These are phyloP conservation scores for Melolontha melolontha DNA, from an alignment of 2,888 invertebrate species.

Conservation along the genomic window DNA sequence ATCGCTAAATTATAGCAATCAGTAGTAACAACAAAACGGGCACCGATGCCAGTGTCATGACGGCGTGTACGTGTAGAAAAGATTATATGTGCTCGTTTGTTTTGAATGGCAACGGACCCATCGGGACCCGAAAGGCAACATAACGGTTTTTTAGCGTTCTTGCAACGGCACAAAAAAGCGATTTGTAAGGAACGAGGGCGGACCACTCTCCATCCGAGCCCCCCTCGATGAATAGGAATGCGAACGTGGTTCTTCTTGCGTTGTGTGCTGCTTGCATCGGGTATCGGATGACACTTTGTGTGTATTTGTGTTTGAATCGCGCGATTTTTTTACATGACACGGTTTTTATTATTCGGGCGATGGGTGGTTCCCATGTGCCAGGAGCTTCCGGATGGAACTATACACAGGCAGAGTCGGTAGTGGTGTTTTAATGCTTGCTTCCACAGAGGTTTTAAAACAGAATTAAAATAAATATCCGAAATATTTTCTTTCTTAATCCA, in stretches of 20 bases:
- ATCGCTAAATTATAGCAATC: slow-evolving; percentile 64
- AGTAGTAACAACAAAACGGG: slow-evolving; percentile 39
- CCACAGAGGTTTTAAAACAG: no score
- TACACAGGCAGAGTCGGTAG: slow-evolving; percentile 39
- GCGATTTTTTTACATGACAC: slow-evolving; percentile 59
- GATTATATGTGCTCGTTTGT: slow-evolving; percentile 57
- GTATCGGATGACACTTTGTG: slow-evolving; percentile 62
- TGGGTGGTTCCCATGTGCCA: slow-evolving; percentile 58
- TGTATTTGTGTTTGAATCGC: slow-evolving; percentile 48
- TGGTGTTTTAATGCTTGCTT: slow-evolving; percentile 25
- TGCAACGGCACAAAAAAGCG: slow-evolving; percentile 56
- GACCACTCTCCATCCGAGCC: slow-evolving; percentile 47
- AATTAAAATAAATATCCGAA: no score
- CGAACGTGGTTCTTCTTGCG: slow-evolving; percentile 53
- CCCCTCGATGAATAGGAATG: slow-evolving; percentile 52
- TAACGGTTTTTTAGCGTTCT: slow-evolving; percentile 59
- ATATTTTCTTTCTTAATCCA: no score
- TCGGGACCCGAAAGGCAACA: slow-evolving; percentile 54
- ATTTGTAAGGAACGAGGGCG: slow-evolving; percentile 58
- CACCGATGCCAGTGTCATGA: not conserved
- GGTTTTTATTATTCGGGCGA: slow-evolving; percentile 56
- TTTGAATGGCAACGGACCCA: slow-evolving; percentile 13
- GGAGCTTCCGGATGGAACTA: slow-evolving; percentile 63
- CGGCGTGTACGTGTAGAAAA: slow-evolving; percentile 37
- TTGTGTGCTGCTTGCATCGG: slow-evolving; percentile 40